Conservation (phyloP, 2,888 invertebrate genomes). For the Synanthedon myopaeformis region DNA sequence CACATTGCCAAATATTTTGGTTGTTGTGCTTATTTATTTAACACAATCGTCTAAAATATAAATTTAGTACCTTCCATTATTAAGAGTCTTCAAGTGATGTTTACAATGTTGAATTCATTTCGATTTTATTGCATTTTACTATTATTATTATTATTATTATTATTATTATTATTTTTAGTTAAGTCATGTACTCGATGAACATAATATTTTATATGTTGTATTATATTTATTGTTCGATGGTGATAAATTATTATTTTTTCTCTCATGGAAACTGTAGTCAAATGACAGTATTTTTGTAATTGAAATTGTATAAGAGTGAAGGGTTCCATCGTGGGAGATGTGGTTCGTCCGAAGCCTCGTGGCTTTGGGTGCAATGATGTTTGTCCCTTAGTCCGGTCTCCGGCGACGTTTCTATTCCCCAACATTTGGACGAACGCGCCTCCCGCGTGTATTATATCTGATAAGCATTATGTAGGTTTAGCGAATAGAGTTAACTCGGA, state of each 20-base stretch:
- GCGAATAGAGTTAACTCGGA: constrained; percentile 65
- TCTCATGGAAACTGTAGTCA: constrained; percentile 69
- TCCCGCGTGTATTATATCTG: constrained; percentile 54
- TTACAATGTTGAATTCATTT: constrained; percentile 63
- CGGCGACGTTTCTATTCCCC: constrained; percentile 5
- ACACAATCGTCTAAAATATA: constrained; percentile 49
- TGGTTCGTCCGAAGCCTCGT: constrained; percentile 10
- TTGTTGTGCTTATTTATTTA: constrained; percentile 66
- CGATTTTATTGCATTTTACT: constrained; percentile 68
- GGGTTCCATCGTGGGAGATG: constrained; percentile 45
- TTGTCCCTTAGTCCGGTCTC: too few relatives aligned
- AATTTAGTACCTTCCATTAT: constrained; percentile 63
- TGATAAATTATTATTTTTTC: constrained; percentile 48
- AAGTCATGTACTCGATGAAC: constrained; percentile 66
- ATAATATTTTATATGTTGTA: constrained; percentile 51
- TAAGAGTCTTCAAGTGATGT: constrained; percentile 59
- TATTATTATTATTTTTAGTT: too few relatives aligned
- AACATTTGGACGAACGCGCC: constrained; percentile 4
- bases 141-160: constrained; percentile 27
- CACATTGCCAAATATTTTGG: constrained; percentile 67
- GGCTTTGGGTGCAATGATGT: constrained; percentile 7
- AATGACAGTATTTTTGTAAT: constrained; percentile 72
- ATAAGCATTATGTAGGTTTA: constrained; percentile 73
- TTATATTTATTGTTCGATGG: constrained; percentile 55
- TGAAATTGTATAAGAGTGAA: constrained; percentile 65